Conservation (phyloP, 2,113 vertebrate species). For the Dasyprocta punctata region DNA sequence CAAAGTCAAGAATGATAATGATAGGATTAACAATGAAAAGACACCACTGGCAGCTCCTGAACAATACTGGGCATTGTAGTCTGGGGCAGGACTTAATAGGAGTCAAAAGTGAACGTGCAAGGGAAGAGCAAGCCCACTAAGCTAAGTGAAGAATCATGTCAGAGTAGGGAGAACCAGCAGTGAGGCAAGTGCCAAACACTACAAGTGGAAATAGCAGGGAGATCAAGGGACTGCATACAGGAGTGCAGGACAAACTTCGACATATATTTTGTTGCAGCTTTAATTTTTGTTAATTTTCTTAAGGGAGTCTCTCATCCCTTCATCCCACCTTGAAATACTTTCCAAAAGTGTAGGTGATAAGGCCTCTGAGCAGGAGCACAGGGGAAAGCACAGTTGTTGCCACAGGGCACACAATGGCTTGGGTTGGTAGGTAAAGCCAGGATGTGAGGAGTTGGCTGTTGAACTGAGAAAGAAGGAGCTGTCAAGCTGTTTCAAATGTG, state of each 20-base stretch:
- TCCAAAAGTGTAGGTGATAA: not conserved
- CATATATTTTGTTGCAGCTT: not conserved
- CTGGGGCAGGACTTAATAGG: not conserved
- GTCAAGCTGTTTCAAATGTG: not conserved
- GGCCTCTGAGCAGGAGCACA: not conserved
- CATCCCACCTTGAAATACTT: not conserved
- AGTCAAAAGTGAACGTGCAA: not conserved
- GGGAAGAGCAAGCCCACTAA: not conserved
- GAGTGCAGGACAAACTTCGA: not conserved
- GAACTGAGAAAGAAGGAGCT: not conserved
- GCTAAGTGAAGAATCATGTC: not conserved
- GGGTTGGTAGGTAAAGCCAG: not conserved
- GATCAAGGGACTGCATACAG: not conserved
- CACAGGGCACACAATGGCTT: not conserved
- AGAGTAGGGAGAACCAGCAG: not conserved
- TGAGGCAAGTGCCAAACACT: not conserved
- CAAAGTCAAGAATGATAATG: not conserved
- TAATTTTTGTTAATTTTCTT: not conserved
- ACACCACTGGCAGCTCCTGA: not conserved
- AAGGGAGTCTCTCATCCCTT: not conserved
- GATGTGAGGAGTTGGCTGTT: not conserved
- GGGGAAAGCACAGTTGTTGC: not conserved
- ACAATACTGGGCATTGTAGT: not conserved
- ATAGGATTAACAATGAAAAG: not conserved
- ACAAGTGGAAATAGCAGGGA: not conserved